Evolutionary conservation across 2,113 vertebrate genomes (phyloP), one percentile per base, ranked within the genome.

Genomic region (Misgurnus mizolepis): DNA sequence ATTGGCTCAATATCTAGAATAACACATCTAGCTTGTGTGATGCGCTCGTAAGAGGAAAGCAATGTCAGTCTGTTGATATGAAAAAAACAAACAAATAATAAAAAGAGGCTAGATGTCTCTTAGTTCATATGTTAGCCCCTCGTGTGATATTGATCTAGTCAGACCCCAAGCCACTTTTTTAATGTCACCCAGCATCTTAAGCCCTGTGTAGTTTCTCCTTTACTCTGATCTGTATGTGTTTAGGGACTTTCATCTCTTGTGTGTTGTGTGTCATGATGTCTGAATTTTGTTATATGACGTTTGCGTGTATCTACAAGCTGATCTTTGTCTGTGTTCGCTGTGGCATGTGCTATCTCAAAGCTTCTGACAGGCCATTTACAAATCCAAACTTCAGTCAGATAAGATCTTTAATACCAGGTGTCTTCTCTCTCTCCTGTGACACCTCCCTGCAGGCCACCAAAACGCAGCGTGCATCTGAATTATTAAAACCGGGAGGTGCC

Each of bases 381-480:
- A 75, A 86, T 69, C 78, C 55, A 58, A 80, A 82, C 67, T 64
- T 68, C 49, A 58, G 67, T 64, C 69, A 80, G 86, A 90, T 90
- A 87, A 34, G 84, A 89, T 90, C 85, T 89, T 88, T 88, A 85
- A 89, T 86, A 87, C 78, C 84, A 86, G 85, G 80, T 83, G 55
- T 82, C 74, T 64, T 82, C 80, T 74, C 80, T 79, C 81, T 77
- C 76, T 85, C 86, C 66, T 89, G 87, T 8, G 27, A 88, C 81
- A 73, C 79, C 76, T 89, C 87, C 86, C 88, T 78, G n/a, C 3
- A 78, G 88, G 77, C 80, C 45, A 3, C n/a, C 22, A 15, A 70
- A 2, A 64, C 7, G 75, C 61, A 9, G 65, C 68, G 55, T 77
- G 56, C 47, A 47, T 45, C 55, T 89, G 86, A 86, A 88, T 90